Percentiles rank a stretch among this genome's conserved stretches.
Evolutionary conservation across 2,888 invertebrate genomes (phyloP).

Genomic region (Tipula confusa): DNA sequence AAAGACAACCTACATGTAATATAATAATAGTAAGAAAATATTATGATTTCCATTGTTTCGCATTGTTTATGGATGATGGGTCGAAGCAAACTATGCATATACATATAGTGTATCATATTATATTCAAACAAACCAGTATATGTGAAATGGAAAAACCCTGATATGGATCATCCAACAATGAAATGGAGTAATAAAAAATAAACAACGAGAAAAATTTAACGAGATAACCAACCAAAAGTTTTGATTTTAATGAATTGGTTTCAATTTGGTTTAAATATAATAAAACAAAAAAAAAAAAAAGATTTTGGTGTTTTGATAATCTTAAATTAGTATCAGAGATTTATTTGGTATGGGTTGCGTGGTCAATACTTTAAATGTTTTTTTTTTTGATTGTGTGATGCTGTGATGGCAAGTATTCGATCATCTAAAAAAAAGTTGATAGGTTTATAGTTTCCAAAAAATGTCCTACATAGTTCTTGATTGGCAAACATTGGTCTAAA

Average conservation of each 20-base stretch:
- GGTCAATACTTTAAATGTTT: too few relatives aligned
- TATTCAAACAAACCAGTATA: background rate
- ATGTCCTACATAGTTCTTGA: too few relatives aligned
- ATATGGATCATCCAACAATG: background rate
- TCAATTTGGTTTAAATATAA: slow-evolving; percentile 1
- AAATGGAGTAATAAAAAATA: background rate
- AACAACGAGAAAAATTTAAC: background rate
- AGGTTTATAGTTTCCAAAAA: too few relatives aligned
- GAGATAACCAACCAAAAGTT: background rate
- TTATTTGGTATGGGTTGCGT: too few relatives aligned
- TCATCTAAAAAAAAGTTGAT: too few relatives aligned
- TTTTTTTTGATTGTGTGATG: background rate
- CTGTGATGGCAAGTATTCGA: too few relatives aligned
- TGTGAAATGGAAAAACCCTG: background rate
- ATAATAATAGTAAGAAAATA: background rate
- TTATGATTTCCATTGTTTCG: background rate
- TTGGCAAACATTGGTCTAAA: too few relatives aligned
- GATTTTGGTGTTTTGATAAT: background rate
- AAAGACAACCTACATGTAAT: background rate
- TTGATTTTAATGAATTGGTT: background rate
- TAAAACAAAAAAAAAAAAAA: background rate
- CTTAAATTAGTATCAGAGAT: background rate
- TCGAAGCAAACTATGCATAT: background rate
- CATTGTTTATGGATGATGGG: slow-evolving; percentile 7
- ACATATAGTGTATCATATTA: background rate